Evolutionary conservation across 2,113 vertebrate species (phyloP), one percentile per base, ranked within the genome.

Genomic region (Carollia perspicillata): DNA sequence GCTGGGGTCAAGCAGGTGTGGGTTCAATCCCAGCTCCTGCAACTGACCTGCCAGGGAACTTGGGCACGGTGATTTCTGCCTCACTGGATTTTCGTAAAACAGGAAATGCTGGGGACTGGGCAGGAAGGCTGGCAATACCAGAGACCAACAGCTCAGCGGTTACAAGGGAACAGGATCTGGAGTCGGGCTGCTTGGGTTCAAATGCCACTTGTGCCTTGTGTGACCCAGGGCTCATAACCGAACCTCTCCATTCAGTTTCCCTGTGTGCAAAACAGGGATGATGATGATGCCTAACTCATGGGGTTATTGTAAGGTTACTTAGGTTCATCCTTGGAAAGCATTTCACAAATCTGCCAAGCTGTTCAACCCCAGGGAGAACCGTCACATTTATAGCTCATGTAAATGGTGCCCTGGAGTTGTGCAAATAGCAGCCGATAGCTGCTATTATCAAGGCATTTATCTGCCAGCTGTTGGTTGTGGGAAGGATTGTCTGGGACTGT

Each of bases 361-460:
- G 16, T 16, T 42, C 71, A 95, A 51, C 35, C 65, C 30, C 44
- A 44, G 22, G 20, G 8, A 40, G 14, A 28, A 8, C 14, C 4
- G 0, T 14, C 37, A 23, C 7, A 12, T n/a, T 30, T 17, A 9
- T 0, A 55, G 53, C 30, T 40, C 78, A 2, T 7, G 55, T 37
- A 65, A 86, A 81, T 0, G 26, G 37, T n/a, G 40, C 17, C 49
- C 8, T 1, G 2, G 60, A 42, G 33, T 58, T 68, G 14, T 40
- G 28, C 66, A 58, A 83, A 60, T 44, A n/a, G 58, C 49, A 44
- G 22, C n/a, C 6, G 0, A 12, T 5, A 12, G 75, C 33, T 74
- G 22, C 47, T 74, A 17, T 44, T 20, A 11, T 28, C 12, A 18
- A 49, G 0, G 58, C 8, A 6, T 89, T 95, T 60, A 17, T 69